phyloP scores from a whole-genome alignment of 2,888 invertebrate genomes.

The Amaurobius ferox region DNA sequence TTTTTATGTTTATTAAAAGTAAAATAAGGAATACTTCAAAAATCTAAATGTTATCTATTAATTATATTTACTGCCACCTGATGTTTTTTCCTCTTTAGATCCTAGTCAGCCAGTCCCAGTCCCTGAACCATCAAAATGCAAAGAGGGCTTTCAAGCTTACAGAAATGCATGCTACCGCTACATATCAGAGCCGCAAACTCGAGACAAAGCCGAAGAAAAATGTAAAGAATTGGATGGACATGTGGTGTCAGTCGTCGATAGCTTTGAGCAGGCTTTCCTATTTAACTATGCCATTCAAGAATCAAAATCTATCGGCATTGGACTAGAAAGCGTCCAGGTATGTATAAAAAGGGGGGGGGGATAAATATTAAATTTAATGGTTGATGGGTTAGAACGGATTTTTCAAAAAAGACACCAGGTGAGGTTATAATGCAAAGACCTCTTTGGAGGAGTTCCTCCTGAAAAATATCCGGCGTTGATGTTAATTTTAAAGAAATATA shows the following conservation, averaged over 20 bases:
- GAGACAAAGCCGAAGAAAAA: conserved; percentile 31
- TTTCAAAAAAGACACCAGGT: too few relatives aligned
- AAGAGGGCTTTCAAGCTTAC: neutral
- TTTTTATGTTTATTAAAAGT: too few relatives aligned
- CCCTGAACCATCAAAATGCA: conserved; percentile 37
- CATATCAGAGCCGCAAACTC: conserved; percentile 26
- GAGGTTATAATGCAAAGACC: too few relatives aligned
- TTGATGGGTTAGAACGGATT: too few relatives aligned
- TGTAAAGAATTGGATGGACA: conserved; percentile 39
- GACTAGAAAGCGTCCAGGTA: conserved; percentile 39
- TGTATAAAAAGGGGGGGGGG: too few relatives aligned
- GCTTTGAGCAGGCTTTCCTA: conserved; percentile 58
- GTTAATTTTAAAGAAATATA: too few relatives aligned
- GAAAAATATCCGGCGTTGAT: too few relatives aligned
- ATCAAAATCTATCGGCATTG: conserved; percentile 28
- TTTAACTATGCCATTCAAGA: conserved; percentile 19
- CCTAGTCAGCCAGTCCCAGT: conserved; percentile 20
- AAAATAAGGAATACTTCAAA: too few relatives aligned
- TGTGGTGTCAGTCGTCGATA: conserved; percentile 41
- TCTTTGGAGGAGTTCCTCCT: too few relatives aligned
- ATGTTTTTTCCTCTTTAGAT: conserved; percentile 21
- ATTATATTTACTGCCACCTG: too few relatives aligned
- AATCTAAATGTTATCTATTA: too few relatives aligned
- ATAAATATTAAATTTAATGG: too few relatives aligned
- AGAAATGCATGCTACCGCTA: conserved; percentile 43